A percentile compares a stretch with the other conserved stretches of the same genome.
phyloP scores from a whole-genome alignment of 2,888 invertebrate species.

The Salpingus planirostris region DNA sequence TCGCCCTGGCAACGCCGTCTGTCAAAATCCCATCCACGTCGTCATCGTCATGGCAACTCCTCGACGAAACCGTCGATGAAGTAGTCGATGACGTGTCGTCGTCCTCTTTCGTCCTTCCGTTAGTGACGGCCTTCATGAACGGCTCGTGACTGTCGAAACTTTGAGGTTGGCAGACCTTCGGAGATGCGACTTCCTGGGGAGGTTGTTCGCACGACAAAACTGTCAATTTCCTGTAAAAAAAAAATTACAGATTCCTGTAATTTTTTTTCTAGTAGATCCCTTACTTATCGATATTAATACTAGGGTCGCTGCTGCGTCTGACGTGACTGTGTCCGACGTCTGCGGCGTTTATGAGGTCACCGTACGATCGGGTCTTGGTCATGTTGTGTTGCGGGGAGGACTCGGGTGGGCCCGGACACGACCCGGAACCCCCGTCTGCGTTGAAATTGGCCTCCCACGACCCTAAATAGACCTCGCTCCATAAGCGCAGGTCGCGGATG shows the following conservation, averaged over 20 bases:
- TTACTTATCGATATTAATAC: slow-evolving; percentile 59
- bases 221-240: slow-evolving; percentile 1
- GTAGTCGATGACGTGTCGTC: too few relatives aligned
- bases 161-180: too few relatives aligned
- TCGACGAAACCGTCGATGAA: too few relatives aligned
- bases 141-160: too few relatives aligned
- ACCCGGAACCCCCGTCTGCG: slow-evolving; percentile 30
- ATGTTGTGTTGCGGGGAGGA: slow-evolving; percentile 43
- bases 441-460: slow-evolving; percentile 34
- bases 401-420: slow-evolving; percentile 40
- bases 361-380: slow-evolving; percentile 80
- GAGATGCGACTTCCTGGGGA: too few relatives aligned
- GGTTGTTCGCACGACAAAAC: too few relatives aligned
- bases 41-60: too few relatives aligned
- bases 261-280: too few relatives aligned
- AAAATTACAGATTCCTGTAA: too few relatives aligned
- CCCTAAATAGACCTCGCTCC: slow-evolving; percentile 79
- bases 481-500: slow-evolving; percentile 72
- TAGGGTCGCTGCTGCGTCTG: slow-evolving; percentile 79
- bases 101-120: too few relatives aligned
- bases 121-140: too few relatives aligned
- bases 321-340: slow-evolving; percentile 46
- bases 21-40: slow-evolving; percentile 5
- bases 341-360: slow-evolving; percentile 64
- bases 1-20: slow-evolving; percentile 11